Conservation (phyloP, 2,113 vertebrate species). For the Trogon melanurus region DNA sequence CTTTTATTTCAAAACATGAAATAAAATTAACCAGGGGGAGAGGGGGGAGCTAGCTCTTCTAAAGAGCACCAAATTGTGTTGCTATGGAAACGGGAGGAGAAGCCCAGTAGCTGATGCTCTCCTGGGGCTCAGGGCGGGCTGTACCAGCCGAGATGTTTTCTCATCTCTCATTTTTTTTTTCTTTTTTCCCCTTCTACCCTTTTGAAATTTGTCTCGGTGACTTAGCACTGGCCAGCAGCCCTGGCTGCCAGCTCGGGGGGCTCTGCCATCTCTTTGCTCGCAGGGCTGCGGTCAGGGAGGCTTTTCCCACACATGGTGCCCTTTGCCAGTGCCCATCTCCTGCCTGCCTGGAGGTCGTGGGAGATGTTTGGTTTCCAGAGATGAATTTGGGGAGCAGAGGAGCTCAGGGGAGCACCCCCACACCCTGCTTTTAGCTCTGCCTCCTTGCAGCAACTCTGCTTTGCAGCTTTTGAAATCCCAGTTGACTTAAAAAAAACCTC, state of each 20-base stretch:
- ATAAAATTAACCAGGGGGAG: background rate
- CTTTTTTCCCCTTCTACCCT: background rate
- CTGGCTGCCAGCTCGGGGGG: background rate
- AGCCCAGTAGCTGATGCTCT: slow-evolving; percentile 56
- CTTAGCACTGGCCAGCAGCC: background rate
- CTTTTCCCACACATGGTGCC: accelerated
- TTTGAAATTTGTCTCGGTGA: background rate
- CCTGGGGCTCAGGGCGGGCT: slow-evolving; percentile 26
- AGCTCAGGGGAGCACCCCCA: background rate
- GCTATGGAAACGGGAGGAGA: slow-evolving; percentile 56
- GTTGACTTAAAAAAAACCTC: background rate
- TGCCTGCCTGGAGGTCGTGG: accelerated
- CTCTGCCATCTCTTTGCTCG: background rate
- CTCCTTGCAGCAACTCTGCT: background rate
- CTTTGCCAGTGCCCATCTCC: background rate
- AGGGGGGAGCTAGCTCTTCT: background rate
- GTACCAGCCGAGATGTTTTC: background rate
- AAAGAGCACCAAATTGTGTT: slow-evolving; percentile 48
- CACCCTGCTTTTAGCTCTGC: background rate
- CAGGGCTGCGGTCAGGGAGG: background rate
- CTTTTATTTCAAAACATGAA: background rate
- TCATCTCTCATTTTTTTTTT: background rate
- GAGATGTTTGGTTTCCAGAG: background rate
- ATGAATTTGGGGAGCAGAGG: background rate
- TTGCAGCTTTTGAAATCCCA: background rate